These are phyloP conservation scores for Cyclophora albipunctata DNA, from an alignment of 2,888 invertebrate species.

Conservation along the genomic window DNA sequence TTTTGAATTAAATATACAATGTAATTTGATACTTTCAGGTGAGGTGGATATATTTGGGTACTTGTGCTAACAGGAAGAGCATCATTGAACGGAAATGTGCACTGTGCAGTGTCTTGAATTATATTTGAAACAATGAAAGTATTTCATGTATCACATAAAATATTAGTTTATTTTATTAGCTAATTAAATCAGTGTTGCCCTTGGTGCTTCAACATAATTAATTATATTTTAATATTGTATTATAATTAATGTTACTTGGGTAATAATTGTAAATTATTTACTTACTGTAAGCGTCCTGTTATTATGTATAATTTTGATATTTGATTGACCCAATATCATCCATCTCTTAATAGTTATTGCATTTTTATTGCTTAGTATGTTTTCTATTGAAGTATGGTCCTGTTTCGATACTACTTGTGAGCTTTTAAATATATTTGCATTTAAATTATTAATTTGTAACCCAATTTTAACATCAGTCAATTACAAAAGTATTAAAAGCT, in stretches of 20 bases:
- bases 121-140: slow-evolving; percentile 34
- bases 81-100: slow-evolving; percentile 28
- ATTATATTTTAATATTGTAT: slow-evolving; percentile 9
- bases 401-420: no score
- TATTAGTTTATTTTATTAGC: slow-evolving; percentile 13
- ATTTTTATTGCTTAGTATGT: slow-evolving; percentile 58
- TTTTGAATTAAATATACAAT: no score
- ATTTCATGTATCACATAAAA: slow-evolving; percentile 8
- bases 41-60: slow-evolving; percentile 58
- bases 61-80: slow-evolving; percentile 29
- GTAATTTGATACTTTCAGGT: slow-evolving; percentile 39
- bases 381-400: slow-evolving; percentile 23
- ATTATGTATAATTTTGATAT: slow-evolving; percentile 25
- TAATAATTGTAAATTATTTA: slow-evolving; percentile 11
- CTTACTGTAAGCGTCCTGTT: slow-evolving; percentile 9
- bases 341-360: slow-evolving; percentile 48
- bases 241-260: slow-evolving; percentile 4
- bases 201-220: slow-evolving; percentile 2
- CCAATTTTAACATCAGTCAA: no score
- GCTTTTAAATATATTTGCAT: slow-evolving; percentile 15
- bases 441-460: slow-evolving; percentile 23
- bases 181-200: slow-evolving; percentile 14
- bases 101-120: slow-evolving; percentile 24
- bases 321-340: slow-evolving; percentile 44
- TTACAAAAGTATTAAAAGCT: background rate